Evolutionary conservation across 2,888 invertebrate genomes (phyloP).

Genomic region (Cremastobaeus sp.): DNA sequence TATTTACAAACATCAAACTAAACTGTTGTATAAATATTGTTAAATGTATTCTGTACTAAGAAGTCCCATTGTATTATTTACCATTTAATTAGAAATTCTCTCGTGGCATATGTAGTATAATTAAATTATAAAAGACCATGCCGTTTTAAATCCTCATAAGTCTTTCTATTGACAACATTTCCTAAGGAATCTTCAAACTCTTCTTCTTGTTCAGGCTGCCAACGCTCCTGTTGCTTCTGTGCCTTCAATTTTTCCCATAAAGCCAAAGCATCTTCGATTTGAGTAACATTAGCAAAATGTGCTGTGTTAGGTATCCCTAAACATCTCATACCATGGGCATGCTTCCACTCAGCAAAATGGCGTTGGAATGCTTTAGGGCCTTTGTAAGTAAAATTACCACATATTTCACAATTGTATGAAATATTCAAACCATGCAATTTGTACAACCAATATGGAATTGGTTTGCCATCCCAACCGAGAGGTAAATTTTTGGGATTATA

Average conservation of each 20-base stretch:
- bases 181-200: conserved; percentile 99
- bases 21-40: no score
- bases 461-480: conserved; percentile 99
- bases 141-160: conserved; percentile 98
- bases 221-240: conserved; percentile 96
- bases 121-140: conserved; percentile 92
- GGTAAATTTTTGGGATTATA: conserved; percentile 99
- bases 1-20: no score
- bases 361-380: conserved; percentile 99
- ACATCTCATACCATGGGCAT: conserved; percentile 97
- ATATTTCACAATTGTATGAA: conserved; percentile 99
- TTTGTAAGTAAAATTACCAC: conserved; percentile 98
- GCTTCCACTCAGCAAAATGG: conserved; percentile 97
- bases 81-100: no score
- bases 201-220: conserved; percentile 98
- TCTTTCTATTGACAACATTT: conserved; percentile 99
- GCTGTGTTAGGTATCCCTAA: conserved; percentile 99
- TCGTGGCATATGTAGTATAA: neutral
- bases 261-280: conserved; percentile 97
- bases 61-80: no score
- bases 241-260: conserved; percentile 98
- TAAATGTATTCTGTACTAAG: no score
- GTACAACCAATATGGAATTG: conserved; percentile 98
- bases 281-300: conserved; percentile 99
- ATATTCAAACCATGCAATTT: conserved; percentile 99